Evolutionary conservation across 2,888 invertebrate species (phyloP), one percentile per base, ranked within the genome.

Genomic region (Glomeris marginata): DNA sequence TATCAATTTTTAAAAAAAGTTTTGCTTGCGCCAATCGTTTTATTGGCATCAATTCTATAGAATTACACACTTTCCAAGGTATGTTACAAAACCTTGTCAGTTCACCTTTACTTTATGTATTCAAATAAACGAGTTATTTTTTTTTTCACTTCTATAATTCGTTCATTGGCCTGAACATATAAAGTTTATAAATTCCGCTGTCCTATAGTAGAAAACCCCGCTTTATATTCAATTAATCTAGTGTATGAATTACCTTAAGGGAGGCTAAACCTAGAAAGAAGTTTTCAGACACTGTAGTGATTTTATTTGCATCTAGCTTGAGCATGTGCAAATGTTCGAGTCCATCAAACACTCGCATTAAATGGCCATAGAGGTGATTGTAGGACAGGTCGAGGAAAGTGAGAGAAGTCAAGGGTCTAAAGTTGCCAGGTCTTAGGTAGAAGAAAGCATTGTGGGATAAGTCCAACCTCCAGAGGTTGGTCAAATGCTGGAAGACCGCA

Each of bases 401-500:
- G 44, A 53, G 35, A 22, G 50, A 43, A 20, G 46, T 46, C 10
- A 52, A 38, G 41, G 53, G 52, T 22, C 40, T 41, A 37, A 54
- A 55, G 15, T 49, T 22, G 2, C 54, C 42, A 5, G 48, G 40
- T 8, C 55, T 51, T 1, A 56, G 41, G 4, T 49, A 37, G 8
- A 37, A 28, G 13, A 59, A 47, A n/a, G 35, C 41, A 46, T 59
- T 59, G 13, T 51, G 22, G 41, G 56, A 55, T 16, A 59, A 34
- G 41, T 59, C 58, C 10, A 59, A 37, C 21, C 15, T 54, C 53
- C 33, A 57, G 35, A 46, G 51, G 45, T 2, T 55, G 41, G 50
- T 54, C 61, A 86, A 71, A 55, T 77, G 78, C 54, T 76, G 77
- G 46, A 90, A 70, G 1, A 78, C 74, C 57, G 80, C 78, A 1